Evolutionary conservation across 2,113 vertebrate species (phyloP).

Genomic region (Salvator merianae): DNA sequence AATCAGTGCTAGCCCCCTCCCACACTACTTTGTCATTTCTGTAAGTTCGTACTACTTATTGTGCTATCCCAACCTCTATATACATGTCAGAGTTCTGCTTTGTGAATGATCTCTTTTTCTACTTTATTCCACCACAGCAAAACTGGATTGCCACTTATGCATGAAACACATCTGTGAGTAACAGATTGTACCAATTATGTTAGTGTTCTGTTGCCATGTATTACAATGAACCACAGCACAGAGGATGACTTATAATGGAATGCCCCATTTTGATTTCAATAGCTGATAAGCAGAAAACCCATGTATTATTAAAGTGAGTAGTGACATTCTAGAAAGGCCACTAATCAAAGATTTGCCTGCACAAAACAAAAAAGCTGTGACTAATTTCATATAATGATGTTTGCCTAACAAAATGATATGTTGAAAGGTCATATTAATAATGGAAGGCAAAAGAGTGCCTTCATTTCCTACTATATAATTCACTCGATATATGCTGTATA

Average conservation of each 20-base stretch:
- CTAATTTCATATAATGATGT: conserved; percentile 68
- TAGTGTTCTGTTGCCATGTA: conserved; percentile 54
- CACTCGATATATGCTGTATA: not conserved
- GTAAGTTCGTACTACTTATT: not conserved
- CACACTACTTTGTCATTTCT: not conserved
- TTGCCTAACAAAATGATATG: conserved; percentile 57
- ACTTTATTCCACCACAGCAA: conserved; percentile 37
- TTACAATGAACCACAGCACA: conserved; percentile 67
- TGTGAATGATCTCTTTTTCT: conserved; percentile 26
- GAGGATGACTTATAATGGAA: conserved; percentile 67
- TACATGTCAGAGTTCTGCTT: conserved; percentile 48
- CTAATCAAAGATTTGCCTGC: conserved; percentile 61
- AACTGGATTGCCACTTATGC: conserved; percentile 57
- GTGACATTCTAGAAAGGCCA: conserved; percentile 43
- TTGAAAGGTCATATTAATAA: conserved; percentile 67
- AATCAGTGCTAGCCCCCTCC: too few species aligned
- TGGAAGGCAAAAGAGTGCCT: conserved; percentile 39
- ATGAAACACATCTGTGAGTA: conserved; percentile 66
- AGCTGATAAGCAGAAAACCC: conserved; percentile 62
- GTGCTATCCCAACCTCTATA: not conserved
- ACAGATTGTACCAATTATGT: conserved; percentile 70
- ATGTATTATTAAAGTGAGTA: conserved; percentile 68
- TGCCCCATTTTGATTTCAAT: conserved; percentile 54
- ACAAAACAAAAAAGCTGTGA: conserved; percentile 63
- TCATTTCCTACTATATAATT: conserved; percentile 44